Conservation (phyloP, 1,140 invertebrate species). For the Pseudobourletiella spinata region DNA sequence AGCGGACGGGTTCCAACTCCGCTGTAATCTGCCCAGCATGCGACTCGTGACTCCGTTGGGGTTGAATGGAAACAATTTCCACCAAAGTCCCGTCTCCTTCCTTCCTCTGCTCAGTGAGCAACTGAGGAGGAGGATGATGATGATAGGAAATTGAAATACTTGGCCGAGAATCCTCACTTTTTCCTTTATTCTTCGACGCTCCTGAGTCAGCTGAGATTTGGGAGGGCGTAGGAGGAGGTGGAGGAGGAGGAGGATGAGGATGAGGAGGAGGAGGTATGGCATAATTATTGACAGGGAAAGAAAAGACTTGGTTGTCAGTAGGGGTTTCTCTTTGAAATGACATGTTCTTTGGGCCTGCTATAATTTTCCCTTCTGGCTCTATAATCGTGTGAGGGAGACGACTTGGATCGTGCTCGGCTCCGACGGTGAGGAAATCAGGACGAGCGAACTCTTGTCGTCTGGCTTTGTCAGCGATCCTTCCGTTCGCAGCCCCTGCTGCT, state of each 20-base stretch:
- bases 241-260: not conserved
- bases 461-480: too few relatives aligned
- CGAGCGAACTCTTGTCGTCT: too few relatives aligned
- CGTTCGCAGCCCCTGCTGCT: not conserved
- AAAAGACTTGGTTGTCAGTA: not conserved
- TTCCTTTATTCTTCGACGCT: not conserved
- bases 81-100: not conserved
- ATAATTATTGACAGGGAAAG: not conserved
- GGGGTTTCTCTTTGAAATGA: not conserved
- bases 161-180: not conserved
- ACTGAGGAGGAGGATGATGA: not conserved
- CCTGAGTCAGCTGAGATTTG: constrained; percentile 1
- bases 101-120: not conserved
- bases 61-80: not conserved
- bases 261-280: not conserved
- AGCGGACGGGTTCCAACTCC: not conserved
- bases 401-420: not conserved
- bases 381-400: not conserved
- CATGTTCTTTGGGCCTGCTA: not conserved
- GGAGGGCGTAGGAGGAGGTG: too few relatives aligned
- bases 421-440: not conserved
- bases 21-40: not conserved
- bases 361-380: not conserved
- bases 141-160: not conserved
- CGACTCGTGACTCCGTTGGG: not conserved